Evolutionary conservation across 2,888 invertebrate species (phyloP).

Genomic region (Brenthis ino): DNA sequence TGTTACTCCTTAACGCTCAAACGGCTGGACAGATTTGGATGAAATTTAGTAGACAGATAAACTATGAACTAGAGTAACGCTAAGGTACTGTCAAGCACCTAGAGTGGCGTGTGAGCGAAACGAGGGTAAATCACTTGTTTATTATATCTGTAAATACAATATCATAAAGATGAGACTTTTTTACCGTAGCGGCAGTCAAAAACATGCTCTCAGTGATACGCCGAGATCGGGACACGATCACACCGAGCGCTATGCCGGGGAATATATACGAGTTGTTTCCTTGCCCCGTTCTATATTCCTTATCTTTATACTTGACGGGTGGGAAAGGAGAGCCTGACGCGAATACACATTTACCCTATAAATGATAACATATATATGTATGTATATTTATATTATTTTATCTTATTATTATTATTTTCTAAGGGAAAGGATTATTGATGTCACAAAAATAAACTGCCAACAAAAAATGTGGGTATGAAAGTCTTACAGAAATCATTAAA

Average conservation of each 20-base stretch:
- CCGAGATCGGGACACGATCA: slow-evolving; percentile 94
- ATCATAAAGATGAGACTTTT: slow-evolving; percentile 23
- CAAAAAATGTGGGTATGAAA: no score
- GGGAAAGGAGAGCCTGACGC: slow-evolving; percentile 98
- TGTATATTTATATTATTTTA: neutral
- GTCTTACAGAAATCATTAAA: no score
- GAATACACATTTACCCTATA: slow-evolving; percentile 95
- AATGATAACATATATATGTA: slow-evolving; percentile 29
- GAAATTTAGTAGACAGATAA: no score
- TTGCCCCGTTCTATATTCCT: slow-evolving; percentile 94
- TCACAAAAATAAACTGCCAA: no score
- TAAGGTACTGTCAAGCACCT: no score
- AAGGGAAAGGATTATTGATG: no score
- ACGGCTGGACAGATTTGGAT: no score
- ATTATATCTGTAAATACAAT: neutral
- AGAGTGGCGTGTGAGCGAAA: no score
- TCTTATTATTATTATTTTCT: no score
- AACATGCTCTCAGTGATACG: slow-evolving; percentile 97
- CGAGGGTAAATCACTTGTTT: neutral
- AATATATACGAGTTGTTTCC: slow-evolving; percentile 99
- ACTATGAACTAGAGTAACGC: no score
- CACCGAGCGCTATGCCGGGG: slow-evolving; percentile 97
- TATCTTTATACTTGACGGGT: slow-evolving; percentile 89
- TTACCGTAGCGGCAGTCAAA: slow-evolving; percentile 94
- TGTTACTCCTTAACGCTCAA: no score